phyloP scores from a whole-genome alignment of 2,113 vertebrate species.

The Thinocorus orbignyianus region DNA sequence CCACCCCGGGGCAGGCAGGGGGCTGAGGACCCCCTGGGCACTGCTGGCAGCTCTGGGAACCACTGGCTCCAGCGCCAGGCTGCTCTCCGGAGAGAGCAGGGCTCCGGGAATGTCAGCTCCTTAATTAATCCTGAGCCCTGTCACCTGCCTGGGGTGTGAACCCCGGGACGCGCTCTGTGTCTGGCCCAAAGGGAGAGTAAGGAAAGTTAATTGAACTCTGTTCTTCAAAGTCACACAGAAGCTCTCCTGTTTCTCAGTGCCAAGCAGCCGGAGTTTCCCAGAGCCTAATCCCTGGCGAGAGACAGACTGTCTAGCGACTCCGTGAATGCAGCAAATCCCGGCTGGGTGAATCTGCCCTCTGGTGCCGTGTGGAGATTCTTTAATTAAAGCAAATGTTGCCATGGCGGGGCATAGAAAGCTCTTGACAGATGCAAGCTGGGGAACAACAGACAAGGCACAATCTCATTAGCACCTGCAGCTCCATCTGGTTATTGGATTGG shows the following conservation, averaged over 20 bases:
- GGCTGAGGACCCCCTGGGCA: neutral
- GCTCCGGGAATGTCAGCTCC: slow-evolving; percentile 2
- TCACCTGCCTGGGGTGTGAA: slow-evolving; percentile 8
- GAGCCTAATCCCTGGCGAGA: slow-evolving; percentile 31
- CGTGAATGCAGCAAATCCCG: neutral
- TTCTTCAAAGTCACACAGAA: neutral
- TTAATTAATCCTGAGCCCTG: slow-evolving; percentile 37
- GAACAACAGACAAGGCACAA: neutral
- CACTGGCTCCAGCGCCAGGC: accelerated
- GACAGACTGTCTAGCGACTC: slow-evolving; percentile 37
- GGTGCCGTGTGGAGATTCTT: slow-evolving; percentile 18
- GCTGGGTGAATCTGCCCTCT: slow-evolving; percentile 16
- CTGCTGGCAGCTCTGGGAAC: neutral
- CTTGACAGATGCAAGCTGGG: slow-evolving; percentile 22
- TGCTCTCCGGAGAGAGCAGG: neutral
- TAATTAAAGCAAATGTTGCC: slow-evolving; percentile 49
- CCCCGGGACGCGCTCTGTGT: neutral
- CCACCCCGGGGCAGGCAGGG: accelerated
- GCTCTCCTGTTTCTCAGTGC: neutral
- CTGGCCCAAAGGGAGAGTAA: slow-evolving; percentile 7
- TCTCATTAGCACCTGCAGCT: slow-evolving; percentile 57
- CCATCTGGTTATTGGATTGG: neutral
- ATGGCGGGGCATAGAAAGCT: slow-evolving; percentile 37
- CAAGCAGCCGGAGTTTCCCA: neutral
- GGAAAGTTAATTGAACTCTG: slow-evolving; percentile 51